A percentile compares a stretch with the other conserved stretches of the same genome.
phyloP scores from a whole-genome alignment of 2,113 vertebrate species.

The Heteronetta atricapilla region DNA sequence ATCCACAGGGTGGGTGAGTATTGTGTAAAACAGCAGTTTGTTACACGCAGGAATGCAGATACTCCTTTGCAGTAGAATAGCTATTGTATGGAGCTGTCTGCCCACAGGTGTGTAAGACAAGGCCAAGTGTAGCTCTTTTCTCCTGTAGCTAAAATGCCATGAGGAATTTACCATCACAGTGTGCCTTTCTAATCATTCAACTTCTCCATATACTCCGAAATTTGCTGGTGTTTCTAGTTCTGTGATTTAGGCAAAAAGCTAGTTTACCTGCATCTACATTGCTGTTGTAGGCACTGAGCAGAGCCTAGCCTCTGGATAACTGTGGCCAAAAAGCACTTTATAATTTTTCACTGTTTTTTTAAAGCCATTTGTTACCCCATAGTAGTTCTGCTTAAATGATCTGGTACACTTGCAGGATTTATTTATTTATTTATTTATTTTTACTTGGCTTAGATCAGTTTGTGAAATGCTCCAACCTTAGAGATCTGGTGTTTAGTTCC shows the following conservation, averaged over 20 bases:
- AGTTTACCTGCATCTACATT: background rate
- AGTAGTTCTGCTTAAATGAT: background rate
- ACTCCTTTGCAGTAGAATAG: background rate
- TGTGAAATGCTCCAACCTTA: background rate
- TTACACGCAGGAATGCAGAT: background rate
- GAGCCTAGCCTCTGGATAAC: background rate
- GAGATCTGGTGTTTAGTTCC: background rate
- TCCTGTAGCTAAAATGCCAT: background rate
- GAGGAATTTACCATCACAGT: background rate
- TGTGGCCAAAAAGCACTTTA: background rate
- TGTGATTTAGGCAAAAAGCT: background rate
- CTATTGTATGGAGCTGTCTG: background rate
- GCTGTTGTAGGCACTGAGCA: background rate
- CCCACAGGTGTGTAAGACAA: background rate
- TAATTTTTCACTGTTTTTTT: background rate
- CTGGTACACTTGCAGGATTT: background rate
- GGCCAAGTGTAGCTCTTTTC: background rate
- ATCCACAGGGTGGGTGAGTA: background rate
- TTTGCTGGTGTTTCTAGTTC: background rate
- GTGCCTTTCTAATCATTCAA: too few species aligned
- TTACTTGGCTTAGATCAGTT: background rate
- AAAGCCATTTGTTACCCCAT: background rate
- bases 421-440: background rate
- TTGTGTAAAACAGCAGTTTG: background rate
- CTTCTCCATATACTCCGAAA: too few species aligned